Base-by-base conservation (phyloP, 2,888 invertebrate genomes). In the Drosophila greeni region DNA sequence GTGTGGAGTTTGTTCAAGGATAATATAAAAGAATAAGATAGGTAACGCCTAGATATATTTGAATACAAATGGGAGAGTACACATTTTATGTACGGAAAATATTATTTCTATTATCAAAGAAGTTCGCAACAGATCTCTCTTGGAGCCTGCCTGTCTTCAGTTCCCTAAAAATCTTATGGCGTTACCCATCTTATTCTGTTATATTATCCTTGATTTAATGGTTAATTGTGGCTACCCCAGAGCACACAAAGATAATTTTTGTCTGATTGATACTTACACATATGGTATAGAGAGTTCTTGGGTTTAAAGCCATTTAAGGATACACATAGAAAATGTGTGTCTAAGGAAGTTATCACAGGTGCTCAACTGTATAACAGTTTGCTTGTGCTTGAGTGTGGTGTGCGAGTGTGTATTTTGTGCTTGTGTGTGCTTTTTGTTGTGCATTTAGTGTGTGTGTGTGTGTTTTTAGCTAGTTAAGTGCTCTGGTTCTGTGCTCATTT, bases 181-280 rank as follows among this genome's bases (percentile, higher is more conserved):
- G n/a, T 24, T 24, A 24, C 24, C 3, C 2, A 23, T n/a, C n/a
- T n/a, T 24, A n/a, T 0, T 42, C 6, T 8, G 20, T n/a, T 24
- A 42, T 42, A 24, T 42, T 24, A 9, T n/a, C 42, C 1, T 24
- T n/a, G 23, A 2, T 5, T 23, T 1, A 5, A 14, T 24, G 36
- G 39, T 56, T 47, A 47, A n/a, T 40, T 52, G 37, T 65, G 29
- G 16, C 36, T 12, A 14, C 16, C 37, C 56, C 37, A 31, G 37
- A 20, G 37, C 54, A 55, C 55, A 39, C 37, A 54, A 29, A 16
- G 26, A 59, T 59, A 36, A 31, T 29, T 61, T 23, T 62, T 36
- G 14, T 40, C 40, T 49, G 47, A 70, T 66, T 53, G 42, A 70
- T 66, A 70, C 72, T 70, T 72, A 72, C 66, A 72, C 72, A 55